phyloP scores from a whole-genome alignment of 2,797 vertebrate species.

The Channa striata region DNA sequence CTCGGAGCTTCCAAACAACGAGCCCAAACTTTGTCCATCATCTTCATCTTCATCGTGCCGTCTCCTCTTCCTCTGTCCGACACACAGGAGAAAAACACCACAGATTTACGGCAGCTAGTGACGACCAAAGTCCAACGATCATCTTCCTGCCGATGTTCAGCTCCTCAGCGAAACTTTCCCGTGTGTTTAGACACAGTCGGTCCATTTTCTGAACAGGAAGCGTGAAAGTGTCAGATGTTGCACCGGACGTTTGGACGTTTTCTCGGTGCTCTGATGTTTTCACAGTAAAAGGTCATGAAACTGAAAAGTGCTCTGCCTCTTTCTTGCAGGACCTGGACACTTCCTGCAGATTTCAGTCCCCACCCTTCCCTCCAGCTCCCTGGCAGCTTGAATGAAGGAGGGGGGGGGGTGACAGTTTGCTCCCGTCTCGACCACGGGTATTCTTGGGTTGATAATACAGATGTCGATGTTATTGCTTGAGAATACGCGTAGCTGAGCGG shows the following conservation, averaged over 20 bases:
- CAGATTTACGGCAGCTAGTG: conserved; percentile 33
- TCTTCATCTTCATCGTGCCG: conserved; percentile 59
- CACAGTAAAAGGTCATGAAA: no score
- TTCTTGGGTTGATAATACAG: conserved; percentile 86
- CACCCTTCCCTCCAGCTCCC: conserved; percentile 78
- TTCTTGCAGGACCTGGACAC: conserved; percentile 64
- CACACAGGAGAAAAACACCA: conserved; percentile 35
- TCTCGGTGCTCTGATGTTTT: no score
- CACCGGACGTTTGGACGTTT: no score
- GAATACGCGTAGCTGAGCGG: conserved; percentile 85
- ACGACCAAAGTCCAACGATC: no score
- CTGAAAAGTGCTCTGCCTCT: not conserved
- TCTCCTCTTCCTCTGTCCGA: conserved; percentile 48
- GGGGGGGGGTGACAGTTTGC: conserved; percentile 58
- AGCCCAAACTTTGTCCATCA: conserved; percentile 59
- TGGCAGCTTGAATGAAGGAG: conserved; percentile 1
- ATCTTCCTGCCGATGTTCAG: no score
- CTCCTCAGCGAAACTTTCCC: no score
- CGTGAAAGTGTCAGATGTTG: no score
- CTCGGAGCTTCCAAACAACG: conserved; percentile 48
- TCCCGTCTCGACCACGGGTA: conserved; percentile 83
- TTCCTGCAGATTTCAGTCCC: conserved; percentile 54
- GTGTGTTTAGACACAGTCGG: no score
- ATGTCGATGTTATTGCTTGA: conserved; percentile 86
- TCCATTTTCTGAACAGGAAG: no score